Base-by-base conservation (phyloP, 2,113 vertebrate species). In the Pachyramphus minor region DNA sequence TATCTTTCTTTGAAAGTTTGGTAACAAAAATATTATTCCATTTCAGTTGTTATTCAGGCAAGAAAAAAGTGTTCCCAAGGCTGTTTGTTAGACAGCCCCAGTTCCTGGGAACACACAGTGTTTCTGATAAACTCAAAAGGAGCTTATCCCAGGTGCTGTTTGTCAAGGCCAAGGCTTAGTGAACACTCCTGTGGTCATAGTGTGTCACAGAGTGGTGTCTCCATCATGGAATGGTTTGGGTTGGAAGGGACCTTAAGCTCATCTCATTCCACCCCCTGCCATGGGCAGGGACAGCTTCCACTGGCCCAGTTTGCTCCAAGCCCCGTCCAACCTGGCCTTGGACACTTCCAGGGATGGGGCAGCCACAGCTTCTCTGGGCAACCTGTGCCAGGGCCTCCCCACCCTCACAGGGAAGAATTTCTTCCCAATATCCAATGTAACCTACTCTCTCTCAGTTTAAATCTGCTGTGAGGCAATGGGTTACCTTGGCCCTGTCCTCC, bases 341-440 rank as follows among this genome's bases (percentile, higher is more conserved):
- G 5, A 24, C 37, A 52, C 19, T 60, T 75, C 2, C 24, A 53
- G 45, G 52, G 15, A 16, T 45, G 33, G 53, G 24, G 39, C n/a
- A n/a, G 13, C n/a, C 60, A 45, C 39, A 60, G 39, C n/a, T 75
- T 52, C 39, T 17, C 16, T 53, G 69, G 19, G 6, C n/a, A 68
- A 0, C 20, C 28, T 45, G 0, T 53, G 62, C 45, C 71, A 35
- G 39, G 1, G 17, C 28, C n/a, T 76, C n/a, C 5, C 14, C 24
- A 8, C 24, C 24, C 3, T 47, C 71, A 62, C 33, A 39, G 41
- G 39, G 47, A 53, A 47, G 16, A 41, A 47, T 55, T 89, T 11
- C 47, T 69, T 60, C 30, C 39, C 45, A 60, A 6, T 41, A 41
- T 31, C n/a, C 47, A 27, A 3, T 83, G n/a, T 45, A 76, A 68